Percentiles rank a stretch among this genome's conserved stretches.
Evolutionary conservation across 1,140 invertebrate genomes (phyloP).

Genomic region (Pseudomyrmex cubaensis): DNA sequence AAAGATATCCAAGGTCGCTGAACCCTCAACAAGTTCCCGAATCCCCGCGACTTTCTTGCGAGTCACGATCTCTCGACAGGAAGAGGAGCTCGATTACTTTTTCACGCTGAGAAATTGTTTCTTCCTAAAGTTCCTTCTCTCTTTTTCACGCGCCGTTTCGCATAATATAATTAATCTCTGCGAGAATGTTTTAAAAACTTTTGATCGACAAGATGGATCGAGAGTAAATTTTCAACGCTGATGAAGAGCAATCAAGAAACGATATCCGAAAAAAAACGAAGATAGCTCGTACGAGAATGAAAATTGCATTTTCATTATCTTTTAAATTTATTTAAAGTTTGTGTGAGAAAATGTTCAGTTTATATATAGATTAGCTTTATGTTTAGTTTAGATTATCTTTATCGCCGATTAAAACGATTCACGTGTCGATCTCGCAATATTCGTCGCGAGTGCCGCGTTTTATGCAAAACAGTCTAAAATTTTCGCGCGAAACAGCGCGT

Average conservation of each 20-base stretch:
- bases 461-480: no score
- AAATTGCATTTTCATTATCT: no score
- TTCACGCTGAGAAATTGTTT: background rate
- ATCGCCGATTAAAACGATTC: background rate
- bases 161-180: conserved; percentile 4
- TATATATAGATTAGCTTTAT: background rate
- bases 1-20: background rate
- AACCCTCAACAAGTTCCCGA: conserved; percentile 1
- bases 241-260: background rate
- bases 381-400: background rate
- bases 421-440: background rate
- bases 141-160: background rate
- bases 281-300: no score
- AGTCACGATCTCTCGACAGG: background rate
- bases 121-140: background rate
- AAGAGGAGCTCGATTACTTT: background rate
- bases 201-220: background rate
- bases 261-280: background rate
- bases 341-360: no score
- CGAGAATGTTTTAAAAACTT: background rate
- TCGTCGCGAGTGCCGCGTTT: background rate
- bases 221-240: background rate
- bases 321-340: no score
- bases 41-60: background rate
- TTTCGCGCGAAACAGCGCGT: no score